Evolutionary conservation across 1,140 invertebrate species (phyloP).

Genomic region (Daktulosphaira vitifoliae): DNA sequence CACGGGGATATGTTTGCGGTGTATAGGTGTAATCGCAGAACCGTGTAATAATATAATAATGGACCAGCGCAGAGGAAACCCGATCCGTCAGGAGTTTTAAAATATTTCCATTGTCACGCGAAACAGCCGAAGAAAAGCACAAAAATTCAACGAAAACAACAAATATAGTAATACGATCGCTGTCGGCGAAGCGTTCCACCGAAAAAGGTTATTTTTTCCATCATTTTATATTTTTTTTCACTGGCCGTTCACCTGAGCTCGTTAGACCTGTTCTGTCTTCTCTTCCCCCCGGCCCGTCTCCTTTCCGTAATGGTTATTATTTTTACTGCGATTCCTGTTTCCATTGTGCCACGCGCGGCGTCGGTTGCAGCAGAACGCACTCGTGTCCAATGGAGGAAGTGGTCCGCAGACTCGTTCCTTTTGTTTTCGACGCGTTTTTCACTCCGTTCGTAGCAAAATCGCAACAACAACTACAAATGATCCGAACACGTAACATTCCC

Average conservation of each 20-base stretch:
- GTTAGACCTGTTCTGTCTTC: slow-evolving; percentile 22
- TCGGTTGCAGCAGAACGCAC: not conserved
- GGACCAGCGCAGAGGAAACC: too few relatives aligned
- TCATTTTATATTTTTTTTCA: not conserved
- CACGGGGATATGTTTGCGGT: too few relatives aligned
- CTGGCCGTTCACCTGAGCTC: slow-evolving; percentile 29
- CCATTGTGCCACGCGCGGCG: slow-evolving; percentile 7
- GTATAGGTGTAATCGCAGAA: too few relatives aligned
- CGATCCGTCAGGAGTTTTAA: too few relatives aligned
- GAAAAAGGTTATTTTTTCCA: slow-evolving; percentile 12
- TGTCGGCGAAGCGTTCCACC: not conserved
- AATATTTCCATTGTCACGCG: too few relatives aligned
- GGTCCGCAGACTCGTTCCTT: not conserved
- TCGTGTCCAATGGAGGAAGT: not conserved
- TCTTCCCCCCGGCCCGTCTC: not conserved
- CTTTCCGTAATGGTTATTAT: not conserved
- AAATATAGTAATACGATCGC: slow-evolving; percentile 8
- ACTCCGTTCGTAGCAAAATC: slow-evolving; percentile 6
- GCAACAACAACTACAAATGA: not conserved
- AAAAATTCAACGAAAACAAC: not conserved
- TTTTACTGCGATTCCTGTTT: slow-evolving; percentile 16
- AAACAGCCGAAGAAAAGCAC: too few relatives aligned
- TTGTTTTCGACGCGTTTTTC: slow-evolving; percentile 12
- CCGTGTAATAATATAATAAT: too few relatives aligned
- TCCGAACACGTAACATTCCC: not conserved